Evolutionary conservation across 2,888 invertebrate species (phyloP), one percentile per base, ranked within the genome.

Genomic region (Tipula unca): DNA sequence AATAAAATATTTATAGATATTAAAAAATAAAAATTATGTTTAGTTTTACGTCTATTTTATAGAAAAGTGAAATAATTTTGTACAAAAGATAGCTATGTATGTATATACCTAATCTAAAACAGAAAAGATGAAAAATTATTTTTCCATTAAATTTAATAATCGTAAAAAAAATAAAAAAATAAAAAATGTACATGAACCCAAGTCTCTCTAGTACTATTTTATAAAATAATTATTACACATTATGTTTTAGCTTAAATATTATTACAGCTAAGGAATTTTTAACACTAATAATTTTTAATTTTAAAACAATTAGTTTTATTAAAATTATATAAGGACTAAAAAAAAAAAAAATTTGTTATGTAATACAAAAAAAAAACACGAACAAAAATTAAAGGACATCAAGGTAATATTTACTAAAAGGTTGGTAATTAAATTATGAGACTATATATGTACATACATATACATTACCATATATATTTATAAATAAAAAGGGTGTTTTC

Each of bases 181-280:
- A 13, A 39, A 39, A 39, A 32, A 32, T 0, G 17, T 48, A 48
- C 48, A 48, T n/a, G 8, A 69, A 69, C 69, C 13, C 69, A 69
- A 69, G 69, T 69, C 69, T 69, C 69, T 69, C 69, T 69, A 69
- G 69, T 69, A 69, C 69, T 69, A 69, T 25, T 69, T 69, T 69
- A 69, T 25, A 20, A 69, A 69, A 69, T 69, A 69, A 69, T 69
- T n/a, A n/a, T n/a, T 48, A 48, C 48, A 48, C 17, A 48, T 48
- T 69, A 69, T 69, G 25, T 8, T 69, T 69, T 69, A 69, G 69
- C 69, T 69, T 69, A 69, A 69, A 69, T 69, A 69, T 69, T 69
- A 69, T 69, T 69, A 69, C 25, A 25, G 69, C 69, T 69, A 69
- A 69, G 69, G 69, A 69, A 69, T 69, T 69, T 69, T 32, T 69